Percentiles rank a stretch among this genome's conserved stretches.
These are phyloP conservation scores for Mastigias papua DNA, from an alignment of 30 jellyfish, hydroid and myxozoan species.

Conservation along the genomic window DNA sequence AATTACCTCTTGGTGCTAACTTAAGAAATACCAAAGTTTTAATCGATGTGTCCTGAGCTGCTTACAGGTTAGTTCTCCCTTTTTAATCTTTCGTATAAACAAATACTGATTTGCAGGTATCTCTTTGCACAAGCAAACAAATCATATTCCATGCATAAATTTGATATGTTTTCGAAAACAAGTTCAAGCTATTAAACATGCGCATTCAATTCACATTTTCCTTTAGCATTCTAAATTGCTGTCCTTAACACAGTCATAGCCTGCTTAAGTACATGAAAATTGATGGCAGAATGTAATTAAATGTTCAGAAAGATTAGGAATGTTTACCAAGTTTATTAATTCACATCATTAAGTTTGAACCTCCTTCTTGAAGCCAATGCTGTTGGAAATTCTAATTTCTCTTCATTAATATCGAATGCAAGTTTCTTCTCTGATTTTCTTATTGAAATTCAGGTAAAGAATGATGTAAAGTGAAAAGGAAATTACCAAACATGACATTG, in stretches of 20 bases:
- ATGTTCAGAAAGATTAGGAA: too few species aligned
- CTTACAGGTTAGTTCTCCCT: neutral
- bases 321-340: too few species aligned
- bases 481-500: neutral
- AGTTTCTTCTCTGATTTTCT: neutral
- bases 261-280: too few species aligned
- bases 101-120: constrained; percentile 34
- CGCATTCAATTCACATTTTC: too few species aligned
- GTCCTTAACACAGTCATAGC: too few species aligned
- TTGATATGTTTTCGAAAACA: neutral
- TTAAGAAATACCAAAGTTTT: neutral
- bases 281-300: too few species aligned
- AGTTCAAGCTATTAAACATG: neutral
- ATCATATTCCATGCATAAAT: neutral
- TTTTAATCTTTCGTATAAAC: neutral
- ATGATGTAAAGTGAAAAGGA: constrained; percentile 16
- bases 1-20: neutral
- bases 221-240: too few species aligned
- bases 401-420: too few species aligned
- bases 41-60: neutral
- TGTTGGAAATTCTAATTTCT: too few species aligned
- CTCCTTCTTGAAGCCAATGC: too few species aligned
- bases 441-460: neutral
- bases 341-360: too few species aligned
- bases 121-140: constrained; percentile 35